These are phyloP conservation scores for Epiblema foenella DNA, from an alignment of 2,888 invertebrate genomes.

Conservation along the genomic window DNA sequence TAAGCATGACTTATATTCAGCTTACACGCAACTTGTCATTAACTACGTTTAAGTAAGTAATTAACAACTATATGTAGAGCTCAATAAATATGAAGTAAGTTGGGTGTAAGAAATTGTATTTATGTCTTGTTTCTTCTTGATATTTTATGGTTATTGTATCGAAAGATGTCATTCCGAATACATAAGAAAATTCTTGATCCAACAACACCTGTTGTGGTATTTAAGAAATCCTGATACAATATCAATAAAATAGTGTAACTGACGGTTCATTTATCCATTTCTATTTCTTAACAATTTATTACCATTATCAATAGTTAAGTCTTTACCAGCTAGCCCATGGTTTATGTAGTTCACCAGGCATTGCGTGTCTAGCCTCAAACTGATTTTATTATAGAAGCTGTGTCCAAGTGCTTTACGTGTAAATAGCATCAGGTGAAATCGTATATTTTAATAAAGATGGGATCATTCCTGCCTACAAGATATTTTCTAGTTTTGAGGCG, in stretches of 20 bases:
- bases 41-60: constrained; percentile 25
- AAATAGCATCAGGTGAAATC: constrained; percentile 42
- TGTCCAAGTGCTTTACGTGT: constrained; percentile 36
- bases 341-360: constrained; percentile 40
- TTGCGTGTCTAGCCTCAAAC: constrained; percentile 41
- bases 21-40: constrained; percentile 40
- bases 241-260: constrained; percentile 32
- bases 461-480: constrained; percentile 37
- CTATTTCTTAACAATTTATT: constrained; percentile 32
- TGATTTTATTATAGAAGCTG: constrained; percentile 39
- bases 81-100: not conserved
- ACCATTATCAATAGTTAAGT: constrained; percentile 35
- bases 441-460: constrained; percentile 44
- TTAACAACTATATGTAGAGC: constrained; percentile 14
- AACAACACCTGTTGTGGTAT: constrained; percentile 25
- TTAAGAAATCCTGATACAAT: constrained; percentile 22
- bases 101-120: not conserved
- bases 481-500: constrained; percentile 23
- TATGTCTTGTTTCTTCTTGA: not conserved
- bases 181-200: too few relatives aligned
- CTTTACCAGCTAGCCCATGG: constrained; percentile 35
- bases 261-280: constrained; percentile 28
- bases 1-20: constrained; percentile 33
- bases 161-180: too few relatives aligned
- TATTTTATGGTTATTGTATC: not conserved